Base-by-base conservation (phyloP, 1,140 invertebrate species). In the Zelostemma sp. region DNA sequence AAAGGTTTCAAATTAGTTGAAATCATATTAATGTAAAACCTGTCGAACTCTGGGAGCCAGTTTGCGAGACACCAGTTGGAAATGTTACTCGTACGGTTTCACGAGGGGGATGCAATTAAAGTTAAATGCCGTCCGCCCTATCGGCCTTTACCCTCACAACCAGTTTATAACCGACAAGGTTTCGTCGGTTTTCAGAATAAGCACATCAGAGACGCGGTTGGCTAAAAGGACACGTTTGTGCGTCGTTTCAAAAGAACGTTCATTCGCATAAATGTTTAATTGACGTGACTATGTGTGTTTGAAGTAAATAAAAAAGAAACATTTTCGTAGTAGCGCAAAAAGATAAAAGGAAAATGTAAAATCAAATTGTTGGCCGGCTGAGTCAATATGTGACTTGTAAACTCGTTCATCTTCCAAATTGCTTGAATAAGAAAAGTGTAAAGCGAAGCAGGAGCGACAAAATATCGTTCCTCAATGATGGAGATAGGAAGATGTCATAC, bases 51-150 rank as follows among this genome's bases (percentile, higher is more conserved):
- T 43, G 43, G 46, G 48, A 69, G 72, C 51, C 64, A 64, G 71
- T 73, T 73, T 50, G 60, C 64, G 66, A 63, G 47, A 76, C 68
- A 74, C 71, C 51, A 17, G 43, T 49, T 38, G 33, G 47, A 59
- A 73, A 73, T 58, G 57, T 50, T 65, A 51, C 65, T 80, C 58
- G 67, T 80, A 80, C 61, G 79, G 76, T 66, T 80, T 80, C 78
- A 47, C 60, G 40, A 57, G 59, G 66, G 72, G 73, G 72, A 73
- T 71, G 76, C 80, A 82, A 81, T 81, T 80, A 81, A 81, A 82
- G 74, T 81, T 81, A 81, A 82, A 80, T 72, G 77, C 54, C 69
- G 55, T 50, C 46, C 65, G 48, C 21, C 19, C 62, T 66, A 38
- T 63, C 69, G 54, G 62, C 68, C 72, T 76, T 74, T 72, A 67